These are phyloP conservation scores for Etheostoma perlongum DNA, from an alignment of 2,797 vertebrate species.

Conservation along the genomic window DNA sequence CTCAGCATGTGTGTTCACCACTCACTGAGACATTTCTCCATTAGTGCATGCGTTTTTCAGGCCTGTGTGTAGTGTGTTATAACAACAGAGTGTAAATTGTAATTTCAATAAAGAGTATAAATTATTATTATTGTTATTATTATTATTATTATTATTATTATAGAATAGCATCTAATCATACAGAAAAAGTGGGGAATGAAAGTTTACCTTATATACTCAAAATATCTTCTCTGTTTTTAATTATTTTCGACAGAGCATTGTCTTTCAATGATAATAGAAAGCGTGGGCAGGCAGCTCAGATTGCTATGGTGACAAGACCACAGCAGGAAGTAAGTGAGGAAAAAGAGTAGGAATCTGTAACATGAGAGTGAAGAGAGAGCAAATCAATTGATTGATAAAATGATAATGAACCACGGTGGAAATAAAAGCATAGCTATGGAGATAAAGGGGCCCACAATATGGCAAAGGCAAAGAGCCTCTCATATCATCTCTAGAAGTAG, in stretches of 20 bases:
- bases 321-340: slow-evolving; percentile 37
- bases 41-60: too few species aligned
- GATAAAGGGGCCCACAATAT: background rate
- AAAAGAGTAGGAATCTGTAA: slow-evolving; percentile 24
- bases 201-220: background rate
- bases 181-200: background rate
- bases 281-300: slow-evolving; percentile 42
- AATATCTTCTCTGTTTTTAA: slow-evolving; percentile 6
- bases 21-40: too few species aligned
- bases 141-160: too few species aligned
- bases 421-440: slow-evolving; percentile 4
- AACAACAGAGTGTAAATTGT: too few species aligned
- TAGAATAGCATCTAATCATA: background rate
- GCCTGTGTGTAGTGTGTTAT: too few species aligned
- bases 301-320: slow-evolving; percentile 52
- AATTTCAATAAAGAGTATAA: too few species aligned
- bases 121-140: too few species aligned
- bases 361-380: slow-evolving; percentile 18
- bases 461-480: background rate
- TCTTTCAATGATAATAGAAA: slow-evolving; percentile 31
- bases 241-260: slow-evolving; percentile 12
- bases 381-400: background rate
- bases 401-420: slow-evolving; percentile 6
- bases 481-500: slow-evolving; percentile 6
- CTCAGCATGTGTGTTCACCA: too few species aligned